Evolutionary conservation across 2,888 invertebrate species (phyloP).

Genomic region (Euplexia lucipara): DNA sequence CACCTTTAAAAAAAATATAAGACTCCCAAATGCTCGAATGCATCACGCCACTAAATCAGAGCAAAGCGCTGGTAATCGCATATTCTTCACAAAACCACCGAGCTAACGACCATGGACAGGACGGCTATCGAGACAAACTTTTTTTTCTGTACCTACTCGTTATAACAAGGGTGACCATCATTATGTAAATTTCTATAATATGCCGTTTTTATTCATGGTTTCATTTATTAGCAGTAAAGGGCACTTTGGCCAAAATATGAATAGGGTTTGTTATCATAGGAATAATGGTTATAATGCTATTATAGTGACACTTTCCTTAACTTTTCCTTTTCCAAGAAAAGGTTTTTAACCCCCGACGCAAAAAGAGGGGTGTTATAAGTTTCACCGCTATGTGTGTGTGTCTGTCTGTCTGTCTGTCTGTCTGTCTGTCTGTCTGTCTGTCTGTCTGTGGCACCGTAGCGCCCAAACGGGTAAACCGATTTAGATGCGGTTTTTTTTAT

Average conservation of each 20-base stretch:
- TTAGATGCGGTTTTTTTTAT: too few relatives aligned
- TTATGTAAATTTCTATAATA: slow-evolving; percentile 36
- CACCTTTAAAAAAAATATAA: background rate
- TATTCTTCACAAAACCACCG: slow-evolving; percentile 56
- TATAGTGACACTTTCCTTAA: slow-evolving; percentile 7
- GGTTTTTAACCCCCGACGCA: too few relatives aligned
- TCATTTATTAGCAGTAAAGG: slow-evolving; percentile 34
- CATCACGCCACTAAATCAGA: slow-evolving; percentile 11
- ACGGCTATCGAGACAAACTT: slow-evolving; percentile 62
- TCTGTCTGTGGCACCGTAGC: too few relatives aligned
- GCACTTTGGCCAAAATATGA: slow-evolving; percentile 27
- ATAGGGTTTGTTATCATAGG: slow-evolving; percentile 16
- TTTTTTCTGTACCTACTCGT: slow-evolving; percentile 61
- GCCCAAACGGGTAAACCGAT: too few relatives aligned
- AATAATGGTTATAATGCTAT: slow-evolving; percentile 27
- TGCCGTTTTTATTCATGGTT: slow-evolving; percentile 32
- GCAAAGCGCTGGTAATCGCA: slow-evolving; percentile 52
- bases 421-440: too few relatives aligned
- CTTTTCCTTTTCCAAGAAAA: too few relatives aligned
- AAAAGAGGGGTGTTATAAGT: too few relatives aligned
- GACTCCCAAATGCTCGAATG: background rate
- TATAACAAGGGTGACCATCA: slow-evolving; percentile 52
- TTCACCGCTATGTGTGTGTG: too few relatives aligned
- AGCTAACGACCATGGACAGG: slow-evolving; percentile 59
- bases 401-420: too few relatives aligned